Evolutionary conservation across 2,113 vertebrate species (phyloP).

Genomic region (Garra rufa): DNA sequence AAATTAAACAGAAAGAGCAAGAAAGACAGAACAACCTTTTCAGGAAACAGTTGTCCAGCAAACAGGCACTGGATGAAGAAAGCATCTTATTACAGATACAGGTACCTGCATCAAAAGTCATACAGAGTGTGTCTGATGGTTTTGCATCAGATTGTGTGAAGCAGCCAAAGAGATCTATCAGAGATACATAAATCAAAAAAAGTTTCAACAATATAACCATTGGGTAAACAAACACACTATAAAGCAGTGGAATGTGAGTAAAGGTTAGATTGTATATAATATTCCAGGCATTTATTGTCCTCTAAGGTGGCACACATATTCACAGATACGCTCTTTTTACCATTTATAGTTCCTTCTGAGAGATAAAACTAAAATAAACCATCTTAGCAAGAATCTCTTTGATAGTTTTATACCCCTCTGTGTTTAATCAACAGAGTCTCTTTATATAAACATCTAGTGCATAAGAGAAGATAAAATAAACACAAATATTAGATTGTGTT

Average conservation of each 20-base stretch:
- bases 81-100: slow-evolving; percentile 80
- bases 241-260: slow-evolving; percentile 23
- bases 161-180: not conserved
- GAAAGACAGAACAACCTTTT: slow-evolving; percentile 76
- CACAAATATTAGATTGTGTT: slow-evolving; percentile 13
- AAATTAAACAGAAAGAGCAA: slow-evolving; percentile 79
- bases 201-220: not conserved
- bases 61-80: slow-evolving; percentile 76
- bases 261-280: slow-evolving; percentile 14
- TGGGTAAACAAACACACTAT: not conserved
- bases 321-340: slow-evolving; percentile 7
- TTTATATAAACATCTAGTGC: slow-evolving; percentile 38
- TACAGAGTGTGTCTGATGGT: too few relatives aligned
- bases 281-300: not conserved
- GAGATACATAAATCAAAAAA: not conserved
- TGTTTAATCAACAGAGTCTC: slow-evolving; percentile 34
- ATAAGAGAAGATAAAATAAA: slow-evolving; percentile 39
- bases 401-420: slow-evolving; percentile 27
- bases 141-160: too few relatives aligned
- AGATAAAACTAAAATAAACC: slow-evolving; percentile 28
- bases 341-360: slow-evolving; percentile 47
- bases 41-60: slow-evolving; percentile 72
- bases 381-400: not conserved
- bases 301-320: not conserved
- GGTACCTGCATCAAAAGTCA: slow-evolving; percentile 68